Evolutionary conservation across 2,888 invertebrate genomes (phyloP), one percentile per base, ranked within the genome.

Genomic region (Omphaloscelis lunosa): DNA sequence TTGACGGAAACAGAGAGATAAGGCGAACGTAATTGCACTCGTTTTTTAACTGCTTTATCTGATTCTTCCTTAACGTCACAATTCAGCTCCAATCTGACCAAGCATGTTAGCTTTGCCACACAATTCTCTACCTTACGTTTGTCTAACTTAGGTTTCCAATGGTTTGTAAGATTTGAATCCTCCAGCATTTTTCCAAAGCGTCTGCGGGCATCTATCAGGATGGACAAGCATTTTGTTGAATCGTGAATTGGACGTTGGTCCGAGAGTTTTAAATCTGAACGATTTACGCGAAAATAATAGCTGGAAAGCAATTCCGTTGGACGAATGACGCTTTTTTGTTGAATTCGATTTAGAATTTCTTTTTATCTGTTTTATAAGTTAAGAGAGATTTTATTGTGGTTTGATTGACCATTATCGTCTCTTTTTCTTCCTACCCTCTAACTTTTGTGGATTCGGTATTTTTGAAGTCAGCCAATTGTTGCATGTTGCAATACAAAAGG

Each of bases 151-250:
- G 61, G 82, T 90, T 81, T 74, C 1, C 83, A 80, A 86, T 85
- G 91, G 51, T 72, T 72, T 63, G 41, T n/a, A 27, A 6, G 2
- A 39, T 66, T 68, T 80, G 5, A 51, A 67, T 83, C 27, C 77
- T 81, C 80, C 66, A 85, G 82, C 83, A 88, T 89, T 89, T 90
- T 90, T 90, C 92, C 91, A 89, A 77, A 83, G 77, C 87, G 88
- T 92, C 91, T 91, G 90, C 90, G 92, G 93, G 85, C 94, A 96
- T 96, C 94, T 93, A 95, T 96, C 96, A 95, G 94, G 92, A 93
- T 92, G 95, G 96, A 95, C 96, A 94, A 95, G 93, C 95, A 89
- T 96, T 96, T 95, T 96, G 95, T 95, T 93, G 95, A 94, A 96
- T 94, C 92, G 93, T 92, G 91, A 95, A 94, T 95, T 93, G 95